Evolutionary conservation across 2,888 invertebrate species (phyloP).

Genomic region (Timandra comae): DNA sequence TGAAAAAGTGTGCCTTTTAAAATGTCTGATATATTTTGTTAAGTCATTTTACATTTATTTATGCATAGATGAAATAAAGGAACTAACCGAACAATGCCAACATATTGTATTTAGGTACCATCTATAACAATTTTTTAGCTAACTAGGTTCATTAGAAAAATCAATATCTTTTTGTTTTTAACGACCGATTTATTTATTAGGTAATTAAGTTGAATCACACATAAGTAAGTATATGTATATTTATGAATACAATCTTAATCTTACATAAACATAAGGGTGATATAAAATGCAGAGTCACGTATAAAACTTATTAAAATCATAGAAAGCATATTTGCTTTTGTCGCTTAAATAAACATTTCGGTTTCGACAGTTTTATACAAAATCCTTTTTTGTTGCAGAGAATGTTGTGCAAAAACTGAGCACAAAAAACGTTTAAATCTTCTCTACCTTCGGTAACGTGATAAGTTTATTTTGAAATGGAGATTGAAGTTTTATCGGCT

Average conservation of each 20-base stretch:
- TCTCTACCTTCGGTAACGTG: conserved; percentile 48
- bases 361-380: conserved; percentile 33
- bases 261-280: conserved; percentile 16
- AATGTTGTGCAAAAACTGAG: conserved; percentile 59
- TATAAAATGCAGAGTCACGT: conserved; percentile 34
- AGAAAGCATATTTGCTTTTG: conserved; percentile 46
- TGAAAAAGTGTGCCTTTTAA: no score
- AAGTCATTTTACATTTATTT: no score
- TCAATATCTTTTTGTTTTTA: no score
- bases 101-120: no score
- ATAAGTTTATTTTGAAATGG: conserved; percentile 71
- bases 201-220: neutral
- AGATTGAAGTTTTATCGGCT: conserved; percentile 46
- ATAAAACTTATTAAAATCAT: conserved; percentile 31
- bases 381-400: conserved; percentile 48
- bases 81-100: no score
- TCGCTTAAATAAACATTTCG: conserved; percentile 64
- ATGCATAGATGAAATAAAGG: no score
- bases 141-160: no score
- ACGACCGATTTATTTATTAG: no score
- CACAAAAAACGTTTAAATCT: conserved; percentile 59
- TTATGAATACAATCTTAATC: no score
- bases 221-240: no score
- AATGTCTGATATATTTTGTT: no score
- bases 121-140: neutral